phyloP scores from a whole-genome alignment of 2,113 vertebrate species.

The Charadrius vociferus region DNA sequence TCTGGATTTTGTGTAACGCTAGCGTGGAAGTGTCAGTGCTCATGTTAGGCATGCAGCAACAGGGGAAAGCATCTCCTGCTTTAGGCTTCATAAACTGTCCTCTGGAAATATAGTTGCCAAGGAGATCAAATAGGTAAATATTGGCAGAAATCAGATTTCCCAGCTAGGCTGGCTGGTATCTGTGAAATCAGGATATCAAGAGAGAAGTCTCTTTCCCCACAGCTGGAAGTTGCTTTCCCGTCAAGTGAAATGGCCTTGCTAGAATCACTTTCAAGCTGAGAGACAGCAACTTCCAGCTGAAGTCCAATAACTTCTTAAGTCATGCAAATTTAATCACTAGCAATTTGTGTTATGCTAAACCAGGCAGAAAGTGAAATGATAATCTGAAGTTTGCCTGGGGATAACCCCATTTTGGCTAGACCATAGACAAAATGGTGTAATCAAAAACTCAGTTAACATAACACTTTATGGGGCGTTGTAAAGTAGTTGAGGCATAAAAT shows the following conservation, averaged over 20 bases:
- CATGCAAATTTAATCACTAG: constrained; percentile 57
- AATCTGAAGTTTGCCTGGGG: constrained; percentile 48
- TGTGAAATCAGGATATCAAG: neutral
- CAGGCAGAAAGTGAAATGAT: constrained; percentile 57
- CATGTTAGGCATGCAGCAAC: neutral
- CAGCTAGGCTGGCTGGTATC: neutral
- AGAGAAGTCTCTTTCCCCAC: constrained; percentile 10
- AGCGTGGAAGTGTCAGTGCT: neutral
- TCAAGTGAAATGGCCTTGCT: constrained; percentile 40
- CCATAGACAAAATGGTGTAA: constrained; percentile 37
- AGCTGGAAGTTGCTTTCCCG: neutral
- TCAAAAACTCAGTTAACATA: constrained; percentile 52
- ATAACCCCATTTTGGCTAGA: constrained; percentile 36
- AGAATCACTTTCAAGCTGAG: constrained; percentile 58
- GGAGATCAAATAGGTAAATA: neutral
- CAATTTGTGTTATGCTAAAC: constrained; percentile 57
- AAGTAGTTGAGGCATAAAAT: constrained; percentile 52
- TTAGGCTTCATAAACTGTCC: neutral
- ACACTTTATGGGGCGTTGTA: constrained; percentile 31
- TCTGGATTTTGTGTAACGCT: neutral
- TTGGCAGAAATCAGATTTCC: neutral
- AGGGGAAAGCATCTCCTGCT: neutral
- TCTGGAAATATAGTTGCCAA: neutral
- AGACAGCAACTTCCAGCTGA: constrained; percentile 49
- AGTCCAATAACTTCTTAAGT: constrained; percentile 64